Evolutionary conservation across 2,113 vertebrate genomes (phyloP), one percentile per base, ranked within the genome.

Genomic region (Perccottus glenii): DNA sequence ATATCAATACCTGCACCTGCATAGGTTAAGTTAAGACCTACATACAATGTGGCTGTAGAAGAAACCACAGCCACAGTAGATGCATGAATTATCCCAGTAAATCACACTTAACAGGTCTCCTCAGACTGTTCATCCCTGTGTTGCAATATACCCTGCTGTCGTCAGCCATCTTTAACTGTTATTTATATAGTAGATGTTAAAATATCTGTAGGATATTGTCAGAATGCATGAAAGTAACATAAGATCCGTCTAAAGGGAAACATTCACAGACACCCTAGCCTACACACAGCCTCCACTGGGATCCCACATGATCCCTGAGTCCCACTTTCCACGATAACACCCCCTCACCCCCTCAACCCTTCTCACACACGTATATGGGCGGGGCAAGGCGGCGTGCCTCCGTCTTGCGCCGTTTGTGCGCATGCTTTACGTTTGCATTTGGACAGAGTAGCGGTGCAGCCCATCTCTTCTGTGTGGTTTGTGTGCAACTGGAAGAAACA

Each of bases 361-460:
- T 8, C 68, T 6, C 59, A 35, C 15, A 5, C 55, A 8, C 64
- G 15, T 48, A 35, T 32, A 67, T 70, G 85, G 85, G 87, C 73
- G 85, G 82, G 32, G 61, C 75, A 4, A 61, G 16, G 46, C 44
- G 2, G 65, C 73, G 60, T 5, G 52, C 40, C 33, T 45, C 53
- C 47, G 38, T 52, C 42, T 64, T 9, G 64, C 2, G 65, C 62
- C n/a, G 67, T 63, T 64, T 61, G 73, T 78, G 83, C 77, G 77
- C 75, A 81, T 83, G 81, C 68, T 67, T 40, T 60, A 35, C 61
- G 80, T 73, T 43, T 59, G 73, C 64, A 72, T 73, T 47, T 59
- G 73, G 62, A 67, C 65, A 62, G 48, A 58, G 78, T 35, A 58
- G 64, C 72, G 48, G 70, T 35, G 83, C 67, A 75, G 70, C 32